Percentiles rank a stretch among this genome's conserved stretches.
Evolutionary conservation across 1,140 invertebrate genomes (phyloP).

Genomic region (Pogonus chalceus): DNA sequence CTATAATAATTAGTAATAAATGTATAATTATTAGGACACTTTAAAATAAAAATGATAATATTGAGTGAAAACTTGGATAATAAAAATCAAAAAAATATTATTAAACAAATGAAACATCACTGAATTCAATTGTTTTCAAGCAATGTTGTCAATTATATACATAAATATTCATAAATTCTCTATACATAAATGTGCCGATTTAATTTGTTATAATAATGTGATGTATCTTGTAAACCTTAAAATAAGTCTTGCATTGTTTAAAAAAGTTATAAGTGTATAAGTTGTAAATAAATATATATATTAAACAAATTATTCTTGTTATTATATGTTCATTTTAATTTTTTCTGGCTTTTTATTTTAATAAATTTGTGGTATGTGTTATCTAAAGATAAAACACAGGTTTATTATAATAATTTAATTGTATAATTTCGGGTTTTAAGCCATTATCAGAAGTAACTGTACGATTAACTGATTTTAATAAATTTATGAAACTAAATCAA

Average conservation of each 20-base stretch:
- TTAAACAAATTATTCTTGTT: no score
- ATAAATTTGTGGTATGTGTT: no score
- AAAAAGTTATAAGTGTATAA: not conserved
- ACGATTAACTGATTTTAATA: no score
- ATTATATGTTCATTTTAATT: no score
- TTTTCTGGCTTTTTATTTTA: no score
- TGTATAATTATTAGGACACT: not conserved
- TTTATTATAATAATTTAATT: no score
- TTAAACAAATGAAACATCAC: not conserved
- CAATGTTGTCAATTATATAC: not conserved
- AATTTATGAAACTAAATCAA: no score
- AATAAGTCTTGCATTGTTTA: not conserved
- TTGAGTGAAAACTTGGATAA: not conserved
- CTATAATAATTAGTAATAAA: no score
- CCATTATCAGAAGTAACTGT: no score
- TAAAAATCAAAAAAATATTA: not conserved
- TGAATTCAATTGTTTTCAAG: not conserved
- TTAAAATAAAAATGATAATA: not conserved
- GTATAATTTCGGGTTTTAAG: no score
- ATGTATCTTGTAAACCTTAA: not conserved
- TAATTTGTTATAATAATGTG: constrained; percentile 2
- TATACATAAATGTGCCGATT: constrained; percentile 4
- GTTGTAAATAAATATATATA: not conserved
- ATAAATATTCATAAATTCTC: not conserved
- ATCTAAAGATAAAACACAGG: no score